Percentiles rank a stretch among this genome's conserved stretches.
Conservation (phyloP, 1,140 invertebrate genomes). For the Drosophila littoralis region DNA sequence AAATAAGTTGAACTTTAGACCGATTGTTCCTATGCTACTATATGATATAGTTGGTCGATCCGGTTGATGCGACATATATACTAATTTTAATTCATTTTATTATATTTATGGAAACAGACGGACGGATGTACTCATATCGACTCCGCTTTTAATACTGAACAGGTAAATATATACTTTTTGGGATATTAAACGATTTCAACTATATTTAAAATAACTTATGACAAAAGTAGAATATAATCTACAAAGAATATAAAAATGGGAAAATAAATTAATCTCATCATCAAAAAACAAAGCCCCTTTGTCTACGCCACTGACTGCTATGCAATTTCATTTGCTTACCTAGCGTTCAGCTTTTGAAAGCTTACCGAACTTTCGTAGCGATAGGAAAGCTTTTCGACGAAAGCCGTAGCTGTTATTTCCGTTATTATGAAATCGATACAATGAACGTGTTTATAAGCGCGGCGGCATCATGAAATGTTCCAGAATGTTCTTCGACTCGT, state of each 20-base stretch:
- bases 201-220: no score
- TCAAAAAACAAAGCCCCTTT: not conserved
- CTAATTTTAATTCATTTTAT: no score
- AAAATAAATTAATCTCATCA: not conserved
- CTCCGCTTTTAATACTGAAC: no score
- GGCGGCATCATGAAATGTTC: not conserved
- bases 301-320: conserved; percentile 5
- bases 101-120: no score
- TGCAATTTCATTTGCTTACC: conserved; percentile 7
- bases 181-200: no score
- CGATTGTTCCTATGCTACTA: no score
- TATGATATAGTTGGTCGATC: no score
- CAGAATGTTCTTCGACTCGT: not conserved
- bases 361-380: conserved; percentile 1
- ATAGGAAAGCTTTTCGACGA: conserved; percentile 4
- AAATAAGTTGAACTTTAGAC: no score
- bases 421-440: conserved; percentile 26
- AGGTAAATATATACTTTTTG: no score
- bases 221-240: no score
- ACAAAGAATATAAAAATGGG: not conserved
- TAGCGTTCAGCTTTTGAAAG: not conserved
- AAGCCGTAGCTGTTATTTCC: conserved; percentile 8
- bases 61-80: no score
- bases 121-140: no score
- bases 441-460: conserved; percentile 19